phyloP scores from a whole-genome alignment of 1,140 invertebrate species.

The Meloidogyne floridensis region DNA sequence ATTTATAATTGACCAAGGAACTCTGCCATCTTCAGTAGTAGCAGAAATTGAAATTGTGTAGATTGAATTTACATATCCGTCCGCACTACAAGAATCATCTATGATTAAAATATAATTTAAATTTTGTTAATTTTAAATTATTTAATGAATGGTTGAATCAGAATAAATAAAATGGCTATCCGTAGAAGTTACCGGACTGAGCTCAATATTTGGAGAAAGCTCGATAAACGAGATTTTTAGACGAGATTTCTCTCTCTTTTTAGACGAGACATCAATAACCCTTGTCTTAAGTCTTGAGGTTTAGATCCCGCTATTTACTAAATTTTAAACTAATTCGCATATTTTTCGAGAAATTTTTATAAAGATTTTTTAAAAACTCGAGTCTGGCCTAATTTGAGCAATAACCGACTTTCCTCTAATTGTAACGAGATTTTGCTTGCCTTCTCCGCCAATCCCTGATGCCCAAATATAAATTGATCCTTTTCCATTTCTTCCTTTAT shows the following conservation, averaged over 20 bases:
- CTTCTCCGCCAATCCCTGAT: conserved; percentile 90
- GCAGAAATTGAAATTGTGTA: conserved; percentile 96
- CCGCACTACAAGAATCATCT: conserved; percentile 91
- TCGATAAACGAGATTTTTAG: too few species aligned
- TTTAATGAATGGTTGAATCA: too few species aligned
- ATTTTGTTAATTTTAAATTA: neutral
- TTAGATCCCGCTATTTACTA: too few species aligned
- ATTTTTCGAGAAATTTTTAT: too few species aligned
- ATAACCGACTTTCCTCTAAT: neutral
- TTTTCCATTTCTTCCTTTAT: conserved; percentile 83
- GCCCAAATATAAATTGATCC: conserved; percentile 99
- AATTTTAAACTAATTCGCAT: too few species aligned
- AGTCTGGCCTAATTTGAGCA: too few species aligned
- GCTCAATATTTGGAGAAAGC: too few species aligned
- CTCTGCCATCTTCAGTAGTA: conserved; percentile 81
- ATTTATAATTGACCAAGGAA: conserved; percentile 75
- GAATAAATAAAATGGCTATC: too few species aligned
- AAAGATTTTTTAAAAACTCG: too few species aligned
- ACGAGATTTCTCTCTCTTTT: neutral
- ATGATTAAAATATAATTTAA: conserved; percentile 9
- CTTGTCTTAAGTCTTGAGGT: neutral
- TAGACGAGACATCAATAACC: neutral
- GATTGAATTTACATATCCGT: conserved; percentile 72
- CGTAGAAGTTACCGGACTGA: too few species aligned
- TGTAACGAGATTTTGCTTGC: neutral